These are phyloP conservation scores for Macrosoma leucophasiata DNA, from an alignment of 2,888 invertebrate species.

Conservation along the genomic window DNA sequence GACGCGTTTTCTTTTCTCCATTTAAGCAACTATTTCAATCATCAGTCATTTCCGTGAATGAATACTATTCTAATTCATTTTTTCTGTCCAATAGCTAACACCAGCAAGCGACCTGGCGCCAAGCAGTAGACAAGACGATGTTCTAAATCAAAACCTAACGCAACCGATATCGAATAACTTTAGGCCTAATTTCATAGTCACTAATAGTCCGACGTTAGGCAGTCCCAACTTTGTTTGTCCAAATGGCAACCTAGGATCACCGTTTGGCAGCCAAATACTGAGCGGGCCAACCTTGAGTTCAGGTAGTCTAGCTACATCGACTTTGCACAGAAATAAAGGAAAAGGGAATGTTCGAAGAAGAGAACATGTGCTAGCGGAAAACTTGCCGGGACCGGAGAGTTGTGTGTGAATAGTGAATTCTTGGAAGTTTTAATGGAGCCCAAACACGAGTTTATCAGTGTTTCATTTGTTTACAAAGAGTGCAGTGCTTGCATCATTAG, in stretches of 20 bases:
- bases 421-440: too few species aligned
- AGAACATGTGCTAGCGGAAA: conserved; percentile 88
- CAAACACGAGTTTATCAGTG: too few species aligned
- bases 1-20: too few species aligned
- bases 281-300: conserved; percentile 62
- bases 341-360: conserved; percentile 73
- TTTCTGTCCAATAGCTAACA: conserved; percentile 44
- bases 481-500: too few species aligned
- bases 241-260: conserved; percentile 58
- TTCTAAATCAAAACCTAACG: conserved; percentile 56
- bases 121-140: conserved; percentile 55
- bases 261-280: conserved; percentile 60
- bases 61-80: too few species aligned
- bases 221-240: conserved; percentile 70
- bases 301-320: conserved; percentile 61
- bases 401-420: conserved; percentile 78
- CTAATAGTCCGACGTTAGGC: conserved; percentile 65
- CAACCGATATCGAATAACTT: conserved; percentile 51
- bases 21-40: too few species aligned
- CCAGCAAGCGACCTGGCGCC: conserved; percentile 48
- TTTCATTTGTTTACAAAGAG: too few species aligned
- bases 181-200: conserved; percentile 58
- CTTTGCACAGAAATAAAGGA: conserved; percentile 67
- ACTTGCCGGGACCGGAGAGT: conserved; percentile 91
- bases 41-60: too few species aligned